These are phyloP conservation scores for Triops cancriformis DNA, from an alignment of 1,140 invertebrate species.

Conservation along the genomic window DNA sequence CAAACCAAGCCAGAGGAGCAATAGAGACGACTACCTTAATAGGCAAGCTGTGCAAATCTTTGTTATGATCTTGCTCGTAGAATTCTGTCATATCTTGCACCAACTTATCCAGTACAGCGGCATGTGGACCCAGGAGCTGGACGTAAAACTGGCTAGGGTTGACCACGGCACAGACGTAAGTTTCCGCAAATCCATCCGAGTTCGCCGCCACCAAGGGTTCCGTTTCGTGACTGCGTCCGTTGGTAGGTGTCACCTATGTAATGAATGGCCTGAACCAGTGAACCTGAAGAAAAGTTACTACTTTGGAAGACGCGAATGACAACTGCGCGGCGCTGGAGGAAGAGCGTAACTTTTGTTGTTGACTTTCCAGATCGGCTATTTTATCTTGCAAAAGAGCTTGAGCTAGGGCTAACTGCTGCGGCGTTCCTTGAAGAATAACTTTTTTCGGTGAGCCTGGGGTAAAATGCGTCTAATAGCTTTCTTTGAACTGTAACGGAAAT, in stretches of 20 bases:
- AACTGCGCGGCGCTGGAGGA: not conserved
- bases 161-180: constrained; percentile 41
- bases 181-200: constrained; percentile 35
- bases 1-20: not conserved
- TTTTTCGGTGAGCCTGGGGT: not conserved
- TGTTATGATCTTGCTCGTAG: constrained; percentile 32
- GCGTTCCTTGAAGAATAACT: constrained; percentile 37
- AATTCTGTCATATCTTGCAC: constrained; percentile 39
- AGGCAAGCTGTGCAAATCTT: not conserved
- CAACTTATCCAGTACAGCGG: constrained; percentile 38
- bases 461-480: not conserved
- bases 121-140: constrained; percentile 36
- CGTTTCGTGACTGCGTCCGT: constrained; percentile 5
- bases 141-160: constrained; percentile 41
- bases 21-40: not conserved
- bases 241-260: not conserved
- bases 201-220: constrained; percentile 30
- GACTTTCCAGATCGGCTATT: constrained; percentile 36
- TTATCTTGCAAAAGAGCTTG: constrained; percentile 35
- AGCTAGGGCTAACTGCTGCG: constrained; percentile 39
- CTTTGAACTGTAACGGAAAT: constrained; percentile 25
- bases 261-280: no score
- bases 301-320: not conserved
- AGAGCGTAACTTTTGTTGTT: constrained; percentile 33
- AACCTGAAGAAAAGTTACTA: no score